Conservation (phyloP, 2,113 vertebrate species). For the Carollia perspicillata region DNA sequence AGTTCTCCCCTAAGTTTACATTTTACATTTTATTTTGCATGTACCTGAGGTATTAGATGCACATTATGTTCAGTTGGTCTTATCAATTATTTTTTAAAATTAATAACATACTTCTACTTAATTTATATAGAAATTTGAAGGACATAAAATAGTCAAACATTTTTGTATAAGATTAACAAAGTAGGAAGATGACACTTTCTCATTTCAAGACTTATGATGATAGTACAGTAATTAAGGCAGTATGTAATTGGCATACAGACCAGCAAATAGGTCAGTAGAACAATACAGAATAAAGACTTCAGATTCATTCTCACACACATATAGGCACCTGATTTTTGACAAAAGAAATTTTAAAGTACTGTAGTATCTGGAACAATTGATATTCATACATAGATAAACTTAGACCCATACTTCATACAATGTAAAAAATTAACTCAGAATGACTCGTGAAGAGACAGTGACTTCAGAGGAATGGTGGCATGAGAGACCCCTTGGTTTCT, state of each 20-base stretch:
- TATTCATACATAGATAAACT: background rate
- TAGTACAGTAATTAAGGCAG: background rate
- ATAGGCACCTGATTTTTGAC: background rate
- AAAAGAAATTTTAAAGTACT: background rate
- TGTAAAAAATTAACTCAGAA: background rate
- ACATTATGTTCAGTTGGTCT: background rate
- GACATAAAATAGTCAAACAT: background rate
- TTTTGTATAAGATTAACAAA: background rate
- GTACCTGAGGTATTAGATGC: background rate
- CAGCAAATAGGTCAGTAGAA: background rate
- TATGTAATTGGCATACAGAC: background rate
- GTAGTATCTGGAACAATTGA: background rate
- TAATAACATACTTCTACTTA: background rate
- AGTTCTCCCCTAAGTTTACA: background rate
- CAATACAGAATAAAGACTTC: background rate
- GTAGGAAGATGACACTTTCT: background rate
- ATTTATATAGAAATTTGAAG: background rate
- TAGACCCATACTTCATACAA: background rate
- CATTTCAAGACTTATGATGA: background rate
- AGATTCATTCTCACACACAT: background rate
- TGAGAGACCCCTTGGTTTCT: background rate
- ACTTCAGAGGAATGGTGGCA: background rate
- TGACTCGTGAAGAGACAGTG: background rate
- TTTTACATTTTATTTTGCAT: background rate
- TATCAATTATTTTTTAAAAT: background rate